phyloP scores from a whole-genome alignment of 2,888 invertebrate species.

The Stenolophus ochropezus region DNA sequence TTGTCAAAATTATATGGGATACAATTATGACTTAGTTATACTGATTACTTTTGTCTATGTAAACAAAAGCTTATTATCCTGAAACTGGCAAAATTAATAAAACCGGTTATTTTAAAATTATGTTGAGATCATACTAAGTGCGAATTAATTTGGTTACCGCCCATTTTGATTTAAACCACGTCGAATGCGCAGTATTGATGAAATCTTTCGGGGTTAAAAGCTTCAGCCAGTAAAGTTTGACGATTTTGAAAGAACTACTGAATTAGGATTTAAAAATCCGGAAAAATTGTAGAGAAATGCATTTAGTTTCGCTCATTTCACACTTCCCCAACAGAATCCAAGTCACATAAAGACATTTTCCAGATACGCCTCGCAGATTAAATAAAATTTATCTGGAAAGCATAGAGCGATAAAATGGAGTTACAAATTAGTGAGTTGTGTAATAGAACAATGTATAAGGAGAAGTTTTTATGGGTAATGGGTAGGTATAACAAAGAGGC shows the following conservation, averaged over 20 bases:
- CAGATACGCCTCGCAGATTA: not conserved
- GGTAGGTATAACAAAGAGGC: slow-evolving; percentile 2
- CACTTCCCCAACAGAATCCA: not conserved
- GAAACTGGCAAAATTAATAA: no score
- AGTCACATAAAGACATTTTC: slow-evolving; percentile 21
- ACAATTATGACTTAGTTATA: no score
- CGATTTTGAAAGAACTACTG: not conserved
- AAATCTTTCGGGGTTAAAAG: not conserved
- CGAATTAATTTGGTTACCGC: not conserved
- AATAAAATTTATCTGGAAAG: not conserved
- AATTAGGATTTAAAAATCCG: slow-evolving; percentile 21
- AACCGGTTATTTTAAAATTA: no score
- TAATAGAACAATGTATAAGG: not conserved
- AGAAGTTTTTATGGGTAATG: slow-evolving; percentile 8
- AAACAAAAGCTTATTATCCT: no score
- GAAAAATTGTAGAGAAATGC: slow-evolving; percentile 18
- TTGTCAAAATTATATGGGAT: no score
- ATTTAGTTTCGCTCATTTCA: not conserved
- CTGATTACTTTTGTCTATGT: no score
- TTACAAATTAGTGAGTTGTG: not conserved
- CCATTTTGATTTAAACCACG: no score
- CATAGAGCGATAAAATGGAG: not conserved
- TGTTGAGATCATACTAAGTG: no score
- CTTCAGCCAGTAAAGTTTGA: not conserved
- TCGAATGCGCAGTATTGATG: not conserved